These are phyloP conservation scores for Myotis vivesi DNA, from an alignment of 2,797 vertebrate species.

Conservation along the genomic window DNA sequence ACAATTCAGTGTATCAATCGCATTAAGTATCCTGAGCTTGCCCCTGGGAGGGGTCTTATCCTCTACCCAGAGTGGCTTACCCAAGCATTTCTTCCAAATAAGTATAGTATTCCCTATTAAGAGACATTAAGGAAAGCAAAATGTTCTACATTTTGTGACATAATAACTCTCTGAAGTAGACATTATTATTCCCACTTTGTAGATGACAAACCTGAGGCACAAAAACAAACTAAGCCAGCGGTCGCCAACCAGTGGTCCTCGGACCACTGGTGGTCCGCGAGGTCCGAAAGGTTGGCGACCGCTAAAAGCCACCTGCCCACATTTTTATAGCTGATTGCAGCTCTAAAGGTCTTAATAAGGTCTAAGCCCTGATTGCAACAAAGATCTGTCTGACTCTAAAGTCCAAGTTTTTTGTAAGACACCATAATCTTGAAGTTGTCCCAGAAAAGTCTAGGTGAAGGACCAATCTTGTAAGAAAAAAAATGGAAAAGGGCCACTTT, in stretches of 20 bases:
- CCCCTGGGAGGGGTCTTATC: not conserved
- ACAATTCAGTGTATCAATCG: not conserved
- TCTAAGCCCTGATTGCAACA: not conserved
- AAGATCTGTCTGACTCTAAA: not conserved
- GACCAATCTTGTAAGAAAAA: not conserved
- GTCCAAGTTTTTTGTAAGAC: not conserved
- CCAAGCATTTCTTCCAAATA: conserved; percentile 5
- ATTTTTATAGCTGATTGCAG: not conserved
- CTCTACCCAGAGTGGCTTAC: not conserved
- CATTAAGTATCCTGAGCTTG: not conserved
- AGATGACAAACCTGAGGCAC: not conserved
- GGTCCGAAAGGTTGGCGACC: too few species aligned
- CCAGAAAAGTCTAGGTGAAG: not conserved
- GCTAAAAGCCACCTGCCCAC: not conserved
- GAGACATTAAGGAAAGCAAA: conserved; percentile 15
- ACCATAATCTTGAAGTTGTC: not conserved
- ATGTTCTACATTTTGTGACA: not conserved
- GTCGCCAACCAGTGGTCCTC: too few species aligned
- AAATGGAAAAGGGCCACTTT: not conserved
- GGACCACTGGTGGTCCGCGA: too few species aligned
- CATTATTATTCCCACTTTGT: not conserved
- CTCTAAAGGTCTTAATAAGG: too few species aligned
- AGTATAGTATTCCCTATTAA: not conserved
- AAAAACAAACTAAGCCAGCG: not conserved
- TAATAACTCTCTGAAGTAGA: not conserved